Evolutionary conservation across 2,888 invertebrate genomes (phyloP), one percentile per base, ranked within the genome.

Genomic region (Clanis bilineata): DNA sequence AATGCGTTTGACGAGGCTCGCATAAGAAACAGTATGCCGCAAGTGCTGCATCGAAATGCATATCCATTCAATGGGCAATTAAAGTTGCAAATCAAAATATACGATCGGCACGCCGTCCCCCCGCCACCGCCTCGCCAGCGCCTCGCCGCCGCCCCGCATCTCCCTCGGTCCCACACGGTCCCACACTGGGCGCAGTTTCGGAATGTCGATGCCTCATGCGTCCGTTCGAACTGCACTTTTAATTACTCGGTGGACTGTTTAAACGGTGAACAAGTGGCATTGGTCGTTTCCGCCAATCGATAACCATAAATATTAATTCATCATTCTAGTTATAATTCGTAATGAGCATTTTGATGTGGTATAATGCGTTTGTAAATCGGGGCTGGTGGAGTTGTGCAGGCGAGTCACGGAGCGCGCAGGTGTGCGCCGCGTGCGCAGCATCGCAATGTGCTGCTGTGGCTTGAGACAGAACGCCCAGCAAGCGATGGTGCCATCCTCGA

Each of bases 401-500:
- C 86, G 61, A 68, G 67, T 79, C 88, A 83, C 85, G 85, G 66
- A 64, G 64, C 67, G 74, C 83, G 83, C 89, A 90, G 86, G 84
- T 88, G 89, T 82, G 82, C 82, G 69, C 76, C 76, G 82, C 83
- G 85, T 80, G 85, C 69, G 67, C 67, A 39, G 87, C 79, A 86
- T 88, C 64, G 58, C 76, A 76, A 88, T 65, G 62, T 25, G 32
- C 18, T 36, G 21, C 5, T 15, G 12, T 10, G 6, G 6, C 28
- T n/a, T 47, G 1, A 3, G 25, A 7, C 28, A 10, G 25, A 10
- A 47, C 47, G 7, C 7, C 1, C 47, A 3, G 12, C 6, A 7
- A 23, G n/a, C 12, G n/a, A 12, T 21, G 15, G 36, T 7, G 18
- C 23, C 10, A 2, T 5, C 18, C 25, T 3, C n/a, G n/a, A 51